Conservation (phyloP, 92 coral and sea anemone species). For the Porites rus region DNA sequence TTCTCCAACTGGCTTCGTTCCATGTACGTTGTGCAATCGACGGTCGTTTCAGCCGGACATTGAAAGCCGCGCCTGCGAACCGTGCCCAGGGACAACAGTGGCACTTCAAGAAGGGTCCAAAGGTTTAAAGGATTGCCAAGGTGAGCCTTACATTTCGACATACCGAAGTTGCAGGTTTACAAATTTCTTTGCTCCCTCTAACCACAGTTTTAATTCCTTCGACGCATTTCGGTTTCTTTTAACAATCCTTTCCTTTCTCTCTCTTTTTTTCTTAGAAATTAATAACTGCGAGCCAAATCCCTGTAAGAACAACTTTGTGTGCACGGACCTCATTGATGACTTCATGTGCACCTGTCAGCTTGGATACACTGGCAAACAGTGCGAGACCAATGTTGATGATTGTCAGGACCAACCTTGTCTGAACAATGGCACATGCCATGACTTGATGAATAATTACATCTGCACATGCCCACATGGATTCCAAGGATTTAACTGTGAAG, state of each 20-base stretch:
- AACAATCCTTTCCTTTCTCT: neutral
- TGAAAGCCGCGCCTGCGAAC: constrained; percentile 51
- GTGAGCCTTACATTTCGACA: neutral
- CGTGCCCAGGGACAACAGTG: constrained; percentile 72
- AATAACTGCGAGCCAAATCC: constrained; percentile 67
- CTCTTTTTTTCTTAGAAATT: constrained; percentile 28
- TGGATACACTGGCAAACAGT: constrained; percentile 77
- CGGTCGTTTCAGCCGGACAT: constrained; percentile 62
- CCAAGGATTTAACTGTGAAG: constrained; percentile 76
- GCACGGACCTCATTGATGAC: constrained; percentile 60
- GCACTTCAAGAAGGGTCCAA: constrained; percentile 54
- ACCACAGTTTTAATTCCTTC: too few species aligned
- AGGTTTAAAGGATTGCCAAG: constrained; percentile 50
- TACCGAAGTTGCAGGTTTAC: too few species aligned
- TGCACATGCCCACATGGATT: constrained; percentile 71
- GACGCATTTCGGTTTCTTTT: too few species aligned
- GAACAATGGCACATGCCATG: constrained; percentile 71
- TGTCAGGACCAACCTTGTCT: constrained; percentile 75
- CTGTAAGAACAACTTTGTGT: constrained; percentile 49
- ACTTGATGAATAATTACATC: constrained; percentile 65
- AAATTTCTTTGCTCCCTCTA: too few species aligned
- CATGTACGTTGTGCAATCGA: constrained; percentile 57
- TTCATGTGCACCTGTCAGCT: constrained; percentile 63
- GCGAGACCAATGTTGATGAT: constrained; percentile 68
- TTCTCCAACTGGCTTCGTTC: constrained; percentile 69